Base-by-base conservation (phyloP, 2,113 vertebrate species). In the Xiphophorus maculatus region DNA sequence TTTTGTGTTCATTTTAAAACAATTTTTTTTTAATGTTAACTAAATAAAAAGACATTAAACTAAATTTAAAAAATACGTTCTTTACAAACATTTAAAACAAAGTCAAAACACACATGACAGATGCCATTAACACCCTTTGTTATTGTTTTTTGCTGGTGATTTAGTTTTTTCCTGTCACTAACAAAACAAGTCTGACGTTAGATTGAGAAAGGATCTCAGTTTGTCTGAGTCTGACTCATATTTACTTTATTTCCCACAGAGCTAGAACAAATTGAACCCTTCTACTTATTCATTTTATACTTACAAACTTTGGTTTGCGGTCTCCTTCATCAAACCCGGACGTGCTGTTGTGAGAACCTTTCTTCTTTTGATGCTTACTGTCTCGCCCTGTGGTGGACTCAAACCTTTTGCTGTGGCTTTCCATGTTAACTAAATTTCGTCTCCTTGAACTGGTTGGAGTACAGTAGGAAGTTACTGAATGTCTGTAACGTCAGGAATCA, bases 271-370 rank as follows among this genome's bases (percentile, higher is more conserved):
- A 76, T 35, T 9, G 37, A 35, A 48, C 4, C 0, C 42, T 28
- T 35, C 1, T 7, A 2, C 9, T 15, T 1, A 17, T 11, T 22
- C 51, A 25, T 40, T 63, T 19, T 58, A 76, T 84, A 95, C 94
- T 95, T 85, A 95, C 94, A 91, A 95, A 95, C 63, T 95, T 95
- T 1, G 89, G 84, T 73, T 93, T 95, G 60, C 91, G 93, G 33
- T 94, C 94, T 29, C 90, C 85, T 3, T 95, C 94, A 10, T 95
- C 94, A n/a, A 58, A 68, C 32, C 66, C 84, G 9, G 84, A 74
- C 6, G 80, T 64, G 35, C 70, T 70, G 44, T 63, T 32, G 22
- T 75, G 48, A 30, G 76, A 66, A 0, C 87, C 91, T 63, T 94
- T 95, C 82, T 94, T 95, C 76, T 93, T 93, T 1, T 89, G 86